Evolutionary conservation across 2,888 invertebrate species (phyloP).

Genomic region (Orthosia gracilis): DNA sequence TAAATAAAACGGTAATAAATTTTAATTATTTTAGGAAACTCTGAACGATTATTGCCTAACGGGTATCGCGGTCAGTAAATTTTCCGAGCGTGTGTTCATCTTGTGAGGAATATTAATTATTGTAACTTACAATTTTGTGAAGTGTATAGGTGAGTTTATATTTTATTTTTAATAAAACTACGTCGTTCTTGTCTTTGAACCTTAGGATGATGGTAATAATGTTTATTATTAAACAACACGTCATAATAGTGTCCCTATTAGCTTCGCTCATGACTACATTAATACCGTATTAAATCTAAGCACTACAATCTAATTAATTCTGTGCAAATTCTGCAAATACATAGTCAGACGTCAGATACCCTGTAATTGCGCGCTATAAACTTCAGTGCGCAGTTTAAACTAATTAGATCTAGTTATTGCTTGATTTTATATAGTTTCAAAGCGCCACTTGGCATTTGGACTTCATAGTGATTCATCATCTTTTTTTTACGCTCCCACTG

Average conservation of each 20-base stretch:
- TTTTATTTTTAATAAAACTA: slow-evolving; percentile 28
- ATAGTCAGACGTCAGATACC: slow-evolving; percentile 17
- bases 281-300: slow-evolving; percentile 1
- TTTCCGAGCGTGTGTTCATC: slow-evolving; percentile 15
- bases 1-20: slow-evolving; percentile 66
- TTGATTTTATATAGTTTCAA: slow-evolving; percentile 46
- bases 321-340: slow-evolving; percentile 31
- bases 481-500: too few species aligned
- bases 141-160: slow-evolving; percentile 4
- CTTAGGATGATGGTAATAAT: background rate
- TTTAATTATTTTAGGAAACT: slow-evolving; percentile 62
- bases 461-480: slow-evolving; percentile 64
- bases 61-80: slow-evolving; percentile 31
- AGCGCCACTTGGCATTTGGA: slow-evolving; percentile 68
- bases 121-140: slow-evolving; percentile 12
- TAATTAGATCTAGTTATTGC: slow-evolving; percentile 39
- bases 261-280: background rate
- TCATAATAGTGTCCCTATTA: slow-evolving; percentile 3
- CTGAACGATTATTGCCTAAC: slow-evolving; percentile 46
- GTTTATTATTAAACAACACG: slow-evolving; percentile 7
- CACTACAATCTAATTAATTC: slow-evolving; percentile 7
- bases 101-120: slow-evolving; percentile 35
- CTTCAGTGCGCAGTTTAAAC: slow-evolving; percentile 51
- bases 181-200: slow-evolving; percentile 20
- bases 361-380: slow-evolving; percentile 37